These are phyloP conservation scores for Drepana falcataria DNA, from an alignment of 2,888 invertebrate genomes.

Conservation along the genomic window DNA sequence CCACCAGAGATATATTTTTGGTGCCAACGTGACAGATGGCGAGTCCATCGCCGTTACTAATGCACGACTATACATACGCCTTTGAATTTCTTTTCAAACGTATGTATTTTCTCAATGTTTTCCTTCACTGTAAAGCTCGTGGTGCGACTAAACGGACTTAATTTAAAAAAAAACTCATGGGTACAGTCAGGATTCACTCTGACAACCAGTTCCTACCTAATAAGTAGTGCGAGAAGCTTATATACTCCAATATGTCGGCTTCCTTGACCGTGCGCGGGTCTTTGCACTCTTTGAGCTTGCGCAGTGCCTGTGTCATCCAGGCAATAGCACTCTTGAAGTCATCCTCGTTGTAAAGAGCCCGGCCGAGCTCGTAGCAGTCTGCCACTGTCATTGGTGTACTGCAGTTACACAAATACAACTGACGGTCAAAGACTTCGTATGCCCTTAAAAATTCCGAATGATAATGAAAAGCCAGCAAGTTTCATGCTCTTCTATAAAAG, in stretches of 20 bases:
- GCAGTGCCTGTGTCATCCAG: slow-evolving; percentile 97
- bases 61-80: too few species aligned
- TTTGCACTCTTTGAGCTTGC: slow-evolving; percentile 80
- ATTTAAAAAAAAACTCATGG: neutral
- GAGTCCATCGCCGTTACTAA: too few species aligned
- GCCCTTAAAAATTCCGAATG: too few species aligned
- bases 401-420: slow-evolving; percentile 12
- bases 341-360: slow-evolving; percentile 93
- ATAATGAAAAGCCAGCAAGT: too few species aligned
- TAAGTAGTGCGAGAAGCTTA: slow-evolving; percentile 96
- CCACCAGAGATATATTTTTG: too few species aligned
- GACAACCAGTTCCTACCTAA: slow-evolving; percentile 78
- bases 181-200: too few species aligned
- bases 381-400: slow-evolving; percentile 86
- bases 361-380: slow-evolving; percentile 97
- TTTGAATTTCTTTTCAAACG: too few species aligned
- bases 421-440: too few species aligned
- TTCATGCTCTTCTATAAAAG: too few species aligned
- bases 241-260: slow-evolving; percentile 94
- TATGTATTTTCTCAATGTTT: too few species aligned
- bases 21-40: too few species aligned
- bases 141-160: slow-evolving; percentile 6
- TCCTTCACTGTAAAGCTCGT: too few species aligned
- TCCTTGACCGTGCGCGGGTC: slow-evolving; percentile 79
- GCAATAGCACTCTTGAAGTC: slow-evolving; percentile 95